Evolutionary conservation across 2,888 invertebrate genomes (phyloP), one percentile per base, ranked within the genome.

Genomic region (Spilarctia lutea): DNA sequence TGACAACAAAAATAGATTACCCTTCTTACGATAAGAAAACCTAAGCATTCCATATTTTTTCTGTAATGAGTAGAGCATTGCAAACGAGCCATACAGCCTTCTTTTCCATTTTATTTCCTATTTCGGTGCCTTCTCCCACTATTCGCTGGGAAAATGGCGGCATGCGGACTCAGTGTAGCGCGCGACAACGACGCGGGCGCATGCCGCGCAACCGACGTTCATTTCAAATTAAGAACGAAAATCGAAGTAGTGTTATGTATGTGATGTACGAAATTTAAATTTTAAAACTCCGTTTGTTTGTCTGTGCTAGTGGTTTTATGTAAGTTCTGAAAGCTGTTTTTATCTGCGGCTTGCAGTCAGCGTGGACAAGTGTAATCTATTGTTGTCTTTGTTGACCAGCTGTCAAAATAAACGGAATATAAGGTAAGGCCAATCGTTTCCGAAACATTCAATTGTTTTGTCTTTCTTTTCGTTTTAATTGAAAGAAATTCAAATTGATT

Each of bases 361-460:
- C 66, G 75, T 81, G 76, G 70, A 78, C 81, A 81, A 83, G 83
- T 84, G 83, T 77, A 78, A n/a, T 56, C 74, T 79, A 82, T 82
- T 90, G 89, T 91, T 91, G 89, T 89, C 90, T 89, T 91, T 91
- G 92, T 93, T 93, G 89, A 91, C 86, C 92, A 93, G 91, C 93
- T 94, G 94, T 94, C 92, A 94, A 93, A 94, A 93, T 91, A 91
- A 87, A 89, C 88, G 87, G 88, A 90, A 88, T 89, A 89, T 91
- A 95, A 94, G 94, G 94, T 24, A 88, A 93, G 93, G 74, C 81
- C 85, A 90, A 89, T 87, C 87, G 89, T 90, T 90, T 86, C 83
- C 79, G 81, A 88, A 88, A 84, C 77, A 45, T n/a, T 73, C 48
- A 63, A 75, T 76, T 82, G 84, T 86, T 83, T 84, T 83, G 84